These are phyloP conservation scores for Caenorhabditis tropicalis DNA, from an alignment of 1,140 invertebrate species.

Conservation along the genomic window DNA sequence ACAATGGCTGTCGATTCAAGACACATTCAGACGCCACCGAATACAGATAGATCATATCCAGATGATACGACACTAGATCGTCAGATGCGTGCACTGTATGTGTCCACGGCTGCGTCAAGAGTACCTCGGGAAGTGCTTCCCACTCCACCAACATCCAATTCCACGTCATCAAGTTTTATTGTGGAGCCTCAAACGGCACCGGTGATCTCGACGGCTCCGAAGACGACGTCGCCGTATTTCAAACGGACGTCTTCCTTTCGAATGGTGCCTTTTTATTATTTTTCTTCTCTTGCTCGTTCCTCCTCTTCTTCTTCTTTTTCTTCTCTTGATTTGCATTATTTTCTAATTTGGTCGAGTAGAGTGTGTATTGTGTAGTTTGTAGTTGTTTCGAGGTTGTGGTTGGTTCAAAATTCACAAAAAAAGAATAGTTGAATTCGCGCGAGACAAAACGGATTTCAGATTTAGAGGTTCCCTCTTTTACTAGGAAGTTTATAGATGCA, in stretches of 20 bases:
- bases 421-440: no score
- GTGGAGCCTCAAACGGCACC: neutral
- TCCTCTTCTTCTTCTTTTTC: neutral
- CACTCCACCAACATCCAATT: slow-evolving; percentile 8
- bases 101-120: neutral
- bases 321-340: neutral
- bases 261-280: slow-evolving; percentile 49
- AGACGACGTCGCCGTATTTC: slow-evolving; percentile 42
- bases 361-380: neutral
- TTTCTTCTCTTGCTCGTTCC: neutral
- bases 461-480: no score
- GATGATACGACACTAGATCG: slow-evolving; percentile 6
- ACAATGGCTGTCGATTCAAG: slow-evolving; percentile 7
- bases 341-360: neutral
- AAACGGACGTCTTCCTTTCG: slow-evolving; percentile 46
- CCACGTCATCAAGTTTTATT: slow-evolving; percentile 17
- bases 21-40: neutral
- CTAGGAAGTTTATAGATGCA: no score
- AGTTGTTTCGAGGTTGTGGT: neutral
- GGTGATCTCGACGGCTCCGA: neutral
- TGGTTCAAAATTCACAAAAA: neutral
- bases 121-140: slow-evolving; percentile 6
- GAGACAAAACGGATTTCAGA: neutral
- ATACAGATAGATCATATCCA: neutral
- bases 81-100: slow-evolving; percentile 26